A percentile compares a stretch with the other conserved stretches of the same genome.
These are phyloP conservation scores for Oxygymnocypris stewartii DNA, from an alignment of 2,113 vertebrate genomes.

Conservation along the genomic window DNA sequence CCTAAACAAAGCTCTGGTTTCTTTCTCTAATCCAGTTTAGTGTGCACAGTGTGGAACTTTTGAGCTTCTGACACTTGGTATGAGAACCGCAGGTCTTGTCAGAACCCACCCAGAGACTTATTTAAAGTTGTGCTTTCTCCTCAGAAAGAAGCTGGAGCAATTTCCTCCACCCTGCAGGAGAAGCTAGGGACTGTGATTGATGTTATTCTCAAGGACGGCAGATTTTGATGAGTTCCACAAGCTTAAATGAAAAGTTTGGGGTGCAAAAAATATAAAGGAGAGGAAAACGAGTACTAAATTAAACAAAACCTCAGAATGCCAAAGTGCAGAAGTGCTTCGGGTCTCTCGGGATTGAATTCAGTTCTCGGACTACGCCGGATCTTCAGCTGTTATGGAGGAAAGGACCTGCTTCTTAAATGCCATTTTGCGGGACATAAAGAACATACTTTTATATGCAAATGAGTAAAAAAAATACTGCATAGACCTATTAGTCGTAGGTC, in stretches of 20 bases:
- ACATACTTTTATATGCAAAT: conserved; percentile 46
- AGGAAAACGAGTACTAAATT: conserved; percentile 1
- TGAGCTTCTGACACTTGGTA: conserved; percentile 49
- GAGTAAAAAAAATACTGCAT: conserved; percentile 36
- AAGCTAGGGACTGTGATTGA: conserved; percentile 51
- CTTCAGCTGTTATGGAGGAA: conserved; percentile 24
- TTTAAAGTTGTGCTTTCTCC: conserved; percentile 33
- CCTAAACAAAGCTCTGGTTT: conserved; percentile 39
- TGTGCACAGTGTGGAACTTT: conserved; percentile 39
- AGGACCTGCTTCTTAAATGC: not conserved
- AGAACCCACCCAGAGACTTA: conserved; percentile 44
- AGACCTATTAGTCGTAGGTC: conserved; percentile 5
- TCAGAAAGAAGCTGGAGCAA: conserved; percentile 39
- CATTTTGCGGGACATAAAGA: conserved; percentile 27
- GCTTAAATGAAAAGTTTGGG: conserved; percentile 46
- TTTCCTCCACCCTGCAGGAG: conserved; percentile 52
- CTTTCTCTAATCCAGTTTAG: conserved; percentile 28
- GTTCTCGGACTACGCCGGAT: conserved; percentile 19
- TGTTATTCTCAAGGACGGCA: conserved; percentile 47
- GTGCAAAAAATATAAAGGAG: conserved; percentile 3
- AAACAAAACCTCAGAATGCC: conserved; percentile 27
- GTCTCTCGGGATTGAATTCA: conserved; percentile 39
- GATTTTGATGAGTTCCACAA: conserved; percentile 52
- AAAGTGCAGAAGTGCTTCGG: conserved; percentile 20
- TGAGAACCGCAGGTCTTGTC: conserved; percentile 45